Evolutionary conservation across 2,113 vertebrate genomes (phyloP), one percentile per base, ranked within the genome.

Genomic region (Catharus minimus): DNA sequence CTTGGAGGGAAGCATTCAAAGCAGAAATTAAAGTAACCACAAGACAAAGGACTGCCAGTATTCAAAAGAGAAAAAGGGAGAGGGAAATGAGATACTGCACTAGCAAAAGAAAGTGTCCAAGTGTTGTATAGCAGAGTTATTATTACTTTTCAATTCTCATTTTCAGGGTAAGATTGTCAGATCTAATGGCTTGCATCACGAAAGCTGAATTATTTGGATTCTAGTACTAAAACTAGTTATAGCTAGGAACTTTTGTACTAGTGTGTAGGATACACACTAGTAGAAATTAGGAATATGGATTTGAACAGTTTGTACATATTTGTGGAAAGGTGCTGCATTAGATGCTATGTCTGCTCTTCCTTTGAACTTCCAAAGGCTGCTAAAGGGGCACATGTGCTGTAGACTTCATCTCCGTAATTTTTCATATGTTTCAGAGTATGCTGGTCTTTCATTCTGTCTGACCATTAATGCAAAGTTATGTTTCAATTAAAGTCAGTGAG

Each of bases 1-100:
- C 94, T 94, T 76, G 92, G 71, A 90, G 95, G 93, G 77, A 84
- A 88, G 77, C 46, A 61, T 94, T 94, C 88, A 95, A 90, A 94
- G 81, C 53, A 95, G 80, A 90, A 95, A 96, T 84, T 86, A 86
- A 93, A 95, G 62, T 78, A 94, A 95, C 93, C 90, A 79, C 92
- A 90, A 79, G 65, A 84, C 39, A 78, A 43, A 71, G 36, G 55
- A 55, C 58, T 92, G 86, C 77, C 94, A 95, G 62, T 65, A 78
- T 93, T 94, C 57, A 86, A 81, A 82, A 71, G 14, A 73, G 52
- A 66, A 77, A 79, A 82, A 82, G 6, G 41, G 82, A 89, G 68
- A 77, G 56, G 68, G 76, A 86, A 95, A 94, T 71, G 39, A 92
- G 93, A 85, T 91, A 92, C 78, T 91, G 26, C 41, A 58, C 27